These are phyloP conservation scores for Caradrina kadenii DNA, from an alignment of 2,888 invertebrate genomes.

Conservation along the genomic window DNA sequence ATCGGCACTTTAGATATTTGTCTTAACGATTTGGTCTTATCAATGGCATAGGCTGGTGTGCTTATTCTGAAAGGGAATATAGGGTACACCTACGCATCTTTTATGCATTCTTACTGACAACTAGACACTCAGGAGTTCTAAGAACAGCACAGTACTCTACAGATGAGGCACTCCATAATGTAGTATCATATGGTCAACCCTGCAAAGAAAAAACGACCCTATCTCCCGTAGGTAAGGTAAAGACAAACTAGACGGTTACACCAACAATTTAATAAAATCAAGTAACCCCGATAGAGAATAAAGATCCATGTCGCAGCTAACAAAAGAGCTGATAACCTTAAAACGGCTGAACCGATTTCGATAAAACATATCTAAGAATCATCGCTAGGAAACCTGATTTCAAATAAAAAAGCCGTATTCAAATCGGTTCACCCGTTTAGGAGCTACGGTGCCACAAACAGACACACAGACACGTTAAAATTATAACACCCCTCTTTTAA, in stretches of 20 bases:
- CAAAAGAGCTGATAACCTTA: no score
- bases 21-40: neutral
- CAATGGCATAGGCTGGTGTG: neutral
- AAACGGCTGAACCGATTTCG: no score
- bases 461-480: no score
- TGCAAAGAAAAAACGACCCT: neutral
- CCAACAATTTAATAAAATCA: no score
- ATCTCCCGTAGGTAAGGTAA: neutral
- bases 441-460: no score
- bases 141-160: neutral
- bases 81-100: neutral
- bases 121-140: slow-evolving; percentile 1
- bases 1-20: slow-evolving; percentile 16
- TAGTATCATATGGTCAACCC: neutral
- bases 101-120: neutral
- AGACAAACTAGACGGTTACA: neutral
- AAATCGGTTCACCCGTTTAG: no score
- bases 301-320: no score
- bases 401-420: no score
- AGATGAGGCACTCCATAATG: neutral
- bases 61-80: neutral
- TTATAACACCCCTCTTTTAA: no score
- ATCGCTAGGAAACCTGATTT: no score
- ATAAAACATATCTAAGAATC: no score
- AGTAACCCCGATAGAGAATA: no score